Percentiles rank a stretch among this genome's conserved stretches.
Conservation (phyloP, 2,797 vertebrate species). For the Dermochelys coriacea region DNA sequence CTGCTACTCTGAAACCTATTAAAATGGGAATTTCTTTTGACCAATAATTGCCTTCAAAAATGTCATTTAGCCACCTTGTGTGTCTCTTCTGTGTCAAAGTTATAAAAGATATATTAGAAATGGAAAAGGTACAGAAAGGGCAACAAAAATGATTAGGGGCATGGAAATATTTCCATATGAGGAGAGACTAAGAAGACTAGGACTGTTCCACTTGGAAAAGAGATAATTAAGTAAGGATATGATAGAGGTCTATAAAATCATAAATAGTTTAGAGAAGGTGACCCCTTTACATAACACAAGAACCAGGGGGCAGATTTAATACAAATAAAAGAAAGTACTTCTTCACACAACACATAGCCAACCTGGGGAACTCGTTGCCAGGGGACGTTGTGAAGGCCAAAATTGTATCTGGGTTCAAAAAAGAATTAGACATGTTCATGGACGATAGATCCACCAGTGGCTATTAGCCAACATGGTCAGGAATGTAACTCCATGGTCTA, state of each 20-base stretch:
- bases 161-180: background rate
- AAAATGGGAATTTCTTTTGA: background rate
- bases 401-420: background rate
- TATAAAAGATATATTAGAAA: background rate
- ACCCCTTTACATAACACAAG: background rate
- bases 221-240: background rate
- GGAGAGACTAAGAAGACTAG: background rate
- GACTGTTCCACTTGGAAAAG: background rate
- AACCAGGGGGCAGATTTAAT: background rate
- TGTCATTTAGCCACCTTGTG: background rate
- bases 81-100: background rate
- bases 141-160: background rate
- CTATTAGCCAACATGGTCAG: background rate
- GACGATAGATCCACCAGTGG: background rate
- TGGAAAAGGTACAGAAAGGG: background rate
- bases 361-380: background rate
- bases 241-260: background rate
- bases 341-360: background rate
- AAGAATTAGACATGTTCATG: background rate
- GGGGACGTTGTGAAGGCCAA: background rate
- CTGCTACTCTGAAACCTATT: too few relatives aligned
- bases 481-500: background rate
- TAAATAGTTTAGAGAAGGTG: background rate
- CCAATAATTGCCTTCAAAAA: background rate
- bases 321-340: background rate